Percentiles rank a stretch among this genome's conserved stretches.
Conservation (phyloP, 2,888 invertebrate genomes). For the Drosophila meridionalis region DNA sequence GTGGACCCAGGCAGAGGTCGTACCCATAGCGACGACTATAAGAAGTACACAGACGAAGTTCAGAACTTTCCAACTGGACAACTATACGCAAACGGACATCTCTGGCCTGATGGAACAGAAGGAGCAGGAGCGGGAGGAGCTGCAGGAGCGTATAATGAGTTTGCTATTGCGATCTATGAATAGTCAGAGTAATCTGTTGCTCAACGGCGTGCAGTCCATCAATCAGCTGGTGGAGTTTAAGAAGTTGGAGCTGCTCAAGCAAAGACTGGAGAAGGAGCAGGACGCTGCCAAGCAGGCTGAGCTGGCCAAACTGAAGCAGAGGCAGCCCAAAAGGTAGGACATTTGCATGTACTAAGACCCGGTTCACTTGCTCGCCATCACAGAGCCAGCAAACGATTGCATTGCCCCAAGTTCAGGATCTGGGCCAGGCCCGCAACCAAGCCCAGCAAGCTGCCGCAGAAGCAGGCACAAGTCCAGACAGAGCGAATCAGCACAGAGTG, state of each 20-base stretch:
- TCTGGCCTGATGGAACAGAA: background rate
- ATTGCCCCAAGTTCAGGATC: conserved; percentile 2
- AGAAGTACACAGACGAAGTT: conserved; percentile 31
- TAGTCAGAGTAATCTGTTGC: conserved; percentile 30
- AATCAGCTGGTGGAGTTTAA: conserved; percentile 44
- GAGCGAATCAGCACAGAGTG: conserved; percentile 20
- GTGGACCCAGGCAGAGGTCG: conserved; percentile 25
- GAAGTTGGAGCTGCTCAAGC: conserved; percentile 14
- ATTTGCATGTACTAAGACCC: background rate
- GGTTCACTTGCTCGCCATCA: background rate
- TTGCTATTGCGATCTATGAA: conserved; percentile 30
- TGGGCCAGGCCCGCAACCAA: background rate
- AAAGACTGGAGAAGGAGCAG: background rate
- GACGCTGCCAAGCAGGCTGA: background rate
- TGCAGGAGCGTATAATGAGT: conserved; percentile 6
- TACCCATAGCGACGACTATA: background rate
- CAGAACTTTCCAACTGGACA: background rate
- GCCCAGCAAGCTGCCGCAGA: background rate
- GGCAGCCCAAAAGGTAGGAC: conserved; percentile 18
- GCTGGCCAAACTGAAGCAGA: conserved; percentile 7
- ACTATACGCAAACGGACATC: conserved; percentile 39
- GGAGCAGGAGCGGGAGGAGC: conserved; percentile 13
- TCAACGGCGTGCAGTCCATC: conserved; percentile 28
- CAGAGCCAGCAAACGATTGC: conserved; percentile 16
- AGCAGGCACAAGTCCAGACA: conserved; percentile 6